Evolutionary conservation across 2,797 vertebrate genomes (phyloP).

Genomic region (Paguma larvata): DNA sequence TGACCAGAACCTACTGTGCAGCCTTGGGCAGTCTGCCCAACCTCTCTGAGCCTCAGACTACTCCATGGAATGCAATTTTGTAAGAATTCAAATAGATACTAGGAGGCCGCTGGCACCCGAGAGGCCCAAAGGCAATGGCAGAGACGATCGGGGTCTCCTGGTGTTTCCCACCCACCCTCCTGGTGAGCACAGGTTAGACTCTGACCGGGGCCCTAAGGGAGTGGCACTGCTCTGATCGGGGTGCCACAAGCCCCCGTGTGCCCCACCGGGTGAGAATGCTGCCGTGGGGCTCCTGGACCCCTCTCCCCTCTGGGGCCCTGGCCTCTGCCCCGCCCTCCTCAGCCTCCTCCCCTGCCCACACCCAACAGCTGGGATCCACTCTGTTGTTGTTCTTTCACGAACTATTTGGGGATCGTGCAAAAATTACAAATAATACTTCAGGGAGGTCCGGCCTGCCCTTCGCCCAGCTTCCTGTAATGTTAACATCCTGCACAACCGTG

Average conservation of each 20-base stretch:
- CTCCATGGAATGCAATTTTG: neutral
- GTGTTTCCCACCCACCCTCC: neutral
- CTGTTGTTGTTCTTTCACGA: neutral
- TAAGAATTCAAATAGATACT: neutral
- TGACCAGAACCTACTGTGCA: neutral
- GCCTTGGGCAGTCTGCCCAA: neutral
- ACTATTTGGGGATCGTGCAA: neutral
- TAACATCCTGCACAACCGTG: neutral
- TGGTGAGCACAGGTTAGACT: neutral
- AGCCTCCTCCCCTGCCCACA: neutral
- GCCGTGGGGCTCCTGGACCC: neutral
- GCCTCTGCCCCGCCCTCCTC: neutral
- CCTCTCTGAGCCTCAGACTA: neutral
- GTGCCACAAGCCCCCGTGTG: accelerated
- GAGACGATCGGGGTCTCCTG: neutral
- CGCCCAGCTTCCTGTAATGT: neutral
- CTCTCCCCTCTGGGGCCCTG: neutral
- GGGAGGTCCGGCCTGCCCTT: neutral
- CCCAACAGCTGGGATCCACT: neutral
- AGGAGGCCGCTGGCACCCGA: accelerated
- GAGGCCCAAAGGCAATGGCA: neutral
- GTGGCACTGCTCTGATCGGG: neutral
- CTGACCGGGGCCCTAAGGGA: neutral
- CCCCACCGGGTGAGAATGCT: accelerated
- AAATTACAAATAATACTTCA: neutral